These are phyloP conservation scores for Chaetodon trifascialis DNA, from an alignment of 2,113 vertebrate species.

Conservation along the genomic window DNA sequence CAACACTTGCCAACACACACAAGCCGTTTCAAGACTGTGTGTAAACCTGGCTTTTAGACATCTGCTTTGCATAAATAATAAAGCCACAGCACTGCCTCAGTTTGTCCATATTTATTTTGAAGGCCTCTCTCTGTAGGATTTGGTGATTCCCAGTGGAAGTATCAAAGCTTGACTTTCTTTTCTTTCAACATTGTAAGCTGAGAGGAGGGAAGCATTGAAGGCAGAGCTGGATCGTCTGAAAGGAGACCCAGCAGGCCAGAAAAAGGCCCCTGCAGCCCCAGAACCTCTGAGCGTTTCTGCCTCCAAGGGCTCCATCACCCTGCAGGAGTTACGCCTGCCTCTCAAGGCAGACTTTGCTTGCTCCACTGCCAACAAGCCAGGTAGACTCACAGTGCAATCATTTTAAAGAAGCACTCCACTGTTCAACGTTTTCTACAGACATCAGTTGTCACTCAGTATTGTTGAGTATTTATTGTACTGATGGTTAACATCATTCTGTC, in stretches of 20 bases:
- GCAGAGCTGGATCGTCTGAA: slow-evolving; percentile 90
- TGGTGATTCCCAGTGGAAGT: neutral
- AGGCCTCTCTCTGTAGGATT: neutral
- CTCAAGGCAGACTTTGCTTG: slow-evolving; percentile 98
- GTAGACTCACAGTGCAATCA: slow-evolving; percentile 69
- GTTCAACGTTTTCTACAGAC: neutral
- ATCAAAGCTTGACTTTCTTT: neutral
- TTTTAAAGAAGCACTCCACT: neutral
- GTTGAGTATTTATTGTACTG: no score
- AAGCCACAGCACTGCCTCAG: neutral
- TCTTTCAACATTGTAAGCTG: slow-evolving; percentile 79
- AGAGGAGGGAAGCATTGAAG: slow-evolving; percentile 90
- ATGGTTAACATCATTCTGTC: neutral
- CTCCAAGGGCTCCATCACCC: slow-evolving; percentile 90
- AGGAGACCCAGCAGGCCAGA: slow-evolving; percentile 82
- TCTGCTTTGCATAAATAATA: neutral
- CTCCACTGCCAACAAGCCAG: slow-evolving; percentile 89
- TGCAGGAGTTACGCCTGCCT: slow-evolving; percentile 93
- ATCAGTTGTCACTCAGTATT: neutral
- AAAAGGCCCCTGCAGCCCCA: slow-evolving; percentile 65
- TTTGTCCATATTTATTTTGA: neutral
- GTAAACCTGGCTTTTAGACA: neutral
- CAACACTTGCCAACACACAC: no score
- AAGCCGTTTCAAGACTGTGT: no score
- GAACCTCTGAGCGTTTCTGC: slow-evolving; percentile 73